Evolutionary conservation across 2,888 invertebrate species (phyloP).

Genomic region (Carterocephalus palaemon): DNA sequence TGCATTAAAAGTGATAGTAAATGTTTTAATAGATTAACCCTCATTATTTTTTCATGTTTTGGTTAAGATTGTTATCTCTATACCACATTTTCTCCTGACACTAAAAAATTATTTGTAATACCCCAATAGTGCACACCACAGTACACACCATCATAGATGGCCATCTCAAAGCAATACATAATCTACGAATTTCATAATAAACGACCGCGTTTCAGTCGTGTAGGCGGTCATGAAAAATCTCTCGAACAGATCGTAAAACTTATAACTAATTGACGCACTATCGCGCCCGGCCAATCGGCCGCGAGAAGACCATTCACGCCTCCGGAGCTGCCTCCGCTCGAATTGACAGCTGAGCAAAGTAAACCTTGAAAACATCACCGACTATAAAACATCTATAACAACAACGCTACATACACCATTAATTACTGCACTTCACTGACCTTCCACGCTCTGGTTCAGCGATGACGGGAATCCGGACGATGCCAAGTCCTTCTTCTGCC

Average conservation of each 20-base stretch:
- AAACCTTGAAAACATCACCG: constrained; percentile 64
- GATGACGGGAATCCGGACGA: constrained; percentile 59
- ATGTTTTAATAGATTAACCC: no score
- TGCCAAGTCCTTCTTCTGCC: constrained; percentile 62
- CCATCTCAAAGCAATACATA: not conserved
- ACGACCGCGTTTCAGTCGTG: constrained; percentile 11
- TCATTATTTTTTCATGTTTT: no score
- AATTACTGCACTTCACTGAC: constrained; percentile 45
- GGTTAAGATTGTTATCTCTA: no score
- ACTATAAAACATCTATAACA: constrained; percentile 39
- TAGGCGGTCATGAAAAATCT: constrained; percentile 10
- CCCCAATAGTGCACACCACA: no score
- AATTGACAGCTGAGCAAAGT: constrained; percentile 53
- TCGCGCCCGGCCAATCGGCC: constrained; percentile 31
- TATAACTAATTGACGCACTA: constrained; percentile 22
- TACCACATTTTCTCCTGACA: no score
- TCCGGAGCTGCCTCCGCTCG: constrained; percentile 33
- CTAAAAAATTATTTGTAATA: no score
- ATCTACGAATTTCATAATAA: not conserved
- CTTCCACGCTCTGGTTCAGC: constrained; percentile 70
- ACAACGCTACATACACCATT: constrained; percentile 35
- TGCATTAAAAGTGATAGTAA: no score
- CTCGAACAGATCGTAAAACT: constrained; percentile 8
- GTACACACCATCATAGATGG: not conserved
- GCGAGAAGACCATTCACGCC: constrained; percentile 47